Evolutionary conservation across 2,888 invertebrate genomes (phyloP).

Genomic region (Keiferia lycopersicella): DNA sequence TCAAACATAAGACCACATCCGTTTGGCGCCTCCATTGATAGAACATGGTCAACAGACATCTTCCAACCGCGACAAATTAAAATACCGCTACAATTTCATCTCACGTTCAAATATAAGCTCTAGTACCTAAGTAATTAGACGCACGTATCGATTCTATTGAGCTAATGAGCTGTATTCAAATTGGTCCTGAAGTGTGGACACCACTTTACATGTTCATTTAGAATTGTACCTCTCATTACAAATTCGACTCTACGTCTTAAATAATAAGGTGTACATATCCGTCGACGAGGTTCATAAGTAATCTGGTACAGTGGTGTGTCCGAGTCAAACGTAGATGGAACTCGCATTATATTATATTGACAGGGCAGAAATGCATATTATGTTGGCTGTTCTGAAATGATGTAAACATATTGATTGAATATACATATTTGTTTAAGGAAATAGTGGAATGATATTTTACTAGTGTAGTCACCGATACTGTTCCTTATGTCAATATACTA

Average conservation of each 20-base stretch:
- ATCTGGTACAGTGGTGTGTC: background rate
- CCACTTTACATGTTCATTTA: constrained; percentile 12
- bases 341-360: constrained; percentile 8
- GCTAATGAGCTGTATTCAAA: constrained; percentile 18
- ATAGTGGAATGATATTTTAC: too few species aligned
- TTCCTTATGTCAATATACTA: too few species aligned
- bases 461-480: too few species aligned
- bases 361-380: constrained; percentile 4
- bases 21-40: constrained; percentile 54
- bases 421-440: too few species aligned
- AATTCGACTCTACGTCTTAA: background rate
- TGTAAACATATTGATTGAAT: constrained; percentile 11
- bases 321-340: constrained; percentile 18
- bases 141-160: background rate
- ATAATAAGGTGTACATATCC: background rate
- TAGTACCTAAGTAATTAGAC: constrained; percentile 21
- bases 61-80: background rate
- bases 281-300: background rate
- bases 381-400: constrained; percentile 12
- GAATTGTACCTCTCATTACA: background rate
- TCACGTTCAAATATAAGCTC: constrained; percentile 26
- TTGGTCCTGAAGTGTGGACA: constrained; percentile 27
- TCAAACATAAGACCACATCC: constrained; percentile 62
- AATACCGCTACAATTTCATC: background rate
- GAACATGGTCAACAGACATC: constrained; percentile 44